Conservation (phyloP, 2,888 invertebrate species). For the Eudemis profundana region DNA sequence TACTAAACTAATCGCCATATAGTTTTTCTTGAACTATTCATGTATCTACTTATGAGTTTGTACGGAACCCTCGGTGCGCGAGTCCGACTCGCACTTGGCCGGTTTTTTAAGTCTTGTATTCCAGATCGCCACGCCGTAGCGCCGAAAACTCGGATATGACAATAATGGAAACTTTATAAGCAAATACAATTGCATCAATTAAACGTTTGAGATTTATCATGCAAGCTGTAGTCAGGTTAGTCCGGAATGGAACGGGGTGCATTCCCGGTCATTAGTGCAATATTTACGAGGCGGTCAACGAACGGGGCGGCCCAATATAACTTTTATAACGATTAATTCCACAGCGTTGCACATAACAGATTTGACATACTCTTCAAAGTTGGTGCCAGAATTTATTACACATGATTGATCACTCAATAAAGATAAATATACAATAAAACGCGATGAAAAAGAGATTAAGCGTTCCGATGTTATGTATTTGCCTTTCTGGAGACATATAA, state of each 20-base stretch:
- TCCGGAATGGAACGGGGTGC: constrained; percentile 40
- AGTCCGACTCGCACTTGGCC: too few species aligned
- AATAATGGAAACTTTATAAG: not conserved
- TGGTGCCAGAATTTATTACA: not conserved
- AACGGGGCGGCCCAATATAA: constrained; percentile 35
- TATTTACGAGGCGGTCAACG: constrained; percentile 37
- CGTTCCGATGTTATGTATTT: too few species aligned
- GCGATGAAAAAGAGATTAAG: not conserved
- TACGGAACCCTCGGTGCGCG: too few species aligned
- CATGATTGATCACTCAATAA: constrained; percentile 11
- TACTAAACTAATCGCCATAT: too few species aligned
- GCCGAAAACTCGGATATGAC: too few species aligned
- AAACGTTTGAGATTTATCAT: constrained; percentile 19
- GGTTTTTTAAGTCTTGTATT: too few species aligned
- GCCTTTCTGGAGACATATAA: too few species aligned
- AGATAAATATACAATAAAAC: too few species aligned
- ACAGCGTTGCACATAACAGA: constrained; percentile 25
- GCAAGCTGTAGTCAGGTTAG: constrained; percentile 31
- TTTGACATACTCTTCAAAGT: constrained; percentile 29
- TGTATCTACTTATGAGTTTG: too few species aligned
- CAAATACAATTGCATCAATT: not conserved
- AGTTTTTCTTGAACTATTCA: too few species aligned
- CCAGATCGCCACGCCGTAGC: too few species aligned
- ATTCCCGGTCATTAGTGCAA: constrained; percentile 42
- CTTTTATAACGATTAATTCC: constrained; percentile 26